Conservation (phyloP, 2,113 vertebrate species). For the Phocoena sinus region DNA sequence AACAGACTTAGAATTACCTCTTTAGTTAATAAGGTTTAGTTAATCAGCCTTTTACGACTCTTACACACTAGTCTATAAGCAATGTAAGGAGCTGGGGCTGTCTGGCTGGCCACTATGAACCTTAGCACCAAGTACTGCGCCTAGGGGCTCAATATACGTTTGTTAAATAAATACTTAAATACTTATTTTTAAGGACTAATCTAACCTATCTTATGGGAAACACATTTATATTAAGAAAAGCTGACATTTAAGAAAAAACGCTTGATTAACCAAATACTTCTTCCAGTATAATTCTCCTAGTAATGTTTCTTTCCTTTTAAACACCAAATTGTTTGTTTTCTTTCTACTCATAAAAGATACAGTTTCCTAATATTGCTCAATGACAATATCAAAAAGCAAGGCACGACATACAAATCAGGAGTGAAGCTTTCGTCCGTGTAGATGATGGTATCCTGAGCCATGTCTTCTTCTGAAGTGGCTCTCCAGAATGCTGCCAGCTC, state of each 20-base stretch:
- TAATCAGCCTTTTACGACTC: not conserved
- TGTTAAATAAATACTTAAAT: not conserved
- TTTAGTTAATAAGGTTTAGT: not conserved
- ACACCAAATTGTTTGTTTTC: not conserved
- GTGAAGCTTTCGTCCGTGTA: slow-evolving; percentile 94
- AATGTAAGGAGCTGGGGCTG: not conserved
- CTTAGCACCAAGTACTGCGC: not conserved
- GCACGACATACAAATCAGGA: slow-evolving; percentile 89
- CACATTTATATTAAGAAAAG: not conserved
- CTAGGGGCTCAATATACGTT: not conserved
- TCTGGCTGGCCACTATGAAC: not conserved
- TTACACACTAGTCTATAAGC: not conserved
- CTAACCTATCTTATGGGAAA: not conserved
- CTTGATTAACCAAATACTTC: not conserved
- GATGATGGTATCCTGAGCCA: slow-evolving; percentile 90
- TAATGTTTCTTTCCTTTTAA: not conserved
- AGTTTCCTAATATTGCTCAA: not conserved
- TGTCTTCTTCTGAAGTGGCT: slow-evolving; percentile 92
- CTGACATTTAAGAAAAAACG: not conserved
- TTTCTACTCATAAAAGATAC: not conserved
- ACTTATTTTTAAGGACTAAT: slow-evolving; percentile 10
- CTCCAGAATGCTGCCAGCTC: slow-evolving; percentile 93
- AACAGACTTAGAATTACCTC: not conserved
- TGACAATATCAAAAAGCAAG: not conserved
- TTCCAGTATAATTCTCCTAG: not conserved